phyloP scores from a whole-genome alignment of 2,797 vertebrate genomes.

The Sebastes itinus region DNA sequence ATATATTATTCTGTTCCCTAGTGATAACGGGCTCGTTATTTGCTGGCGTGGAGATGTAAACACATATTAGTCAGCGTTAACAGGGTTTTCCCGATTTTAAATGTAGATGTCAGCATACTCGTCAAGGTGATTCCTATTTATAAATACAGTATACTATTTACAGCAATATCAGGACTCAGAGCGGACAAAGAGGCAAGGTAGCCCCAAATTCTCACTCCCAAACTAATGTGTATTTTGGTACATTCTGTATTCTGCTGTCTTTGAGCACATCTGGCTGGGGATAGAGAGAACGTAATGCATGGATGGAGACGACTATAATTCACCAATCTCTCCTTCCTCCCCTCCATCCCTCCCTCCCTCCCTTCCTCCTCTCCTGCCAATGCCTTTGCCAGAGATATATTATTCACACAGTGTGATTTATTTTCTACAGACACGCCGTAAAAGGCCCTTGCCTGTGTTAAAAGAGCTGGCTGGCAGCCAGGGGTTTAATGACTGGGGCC shows the following conservation, averaged over 20 bases:
- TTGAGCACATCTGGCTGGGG: slow-evolving; percentile 83
- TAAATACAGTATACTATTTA: slow-evolving; percentile 6
- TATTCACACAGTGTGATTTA: slow-evolving; percentile 99
- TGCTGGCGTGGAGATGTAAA: slow-evolving; percentile 5
- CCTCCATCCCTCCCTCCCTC: slow-evolving; percentile 67
- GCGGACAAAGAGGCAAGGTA: slow-evolving; percentile 49
- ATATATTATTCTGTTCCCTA: slow-evolving; percentile 12
- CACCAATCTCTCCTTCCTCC: slow-evolving; percentile 83
- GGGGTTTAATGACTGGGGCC: slow-evolving; percentile 99
- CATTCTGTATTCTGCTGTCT: slow-evolving; percentile 78
- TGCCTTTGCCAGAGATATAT: slow-evolving; percentile 92
- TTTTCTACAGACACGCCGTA: slow-evolving; percentile 98
- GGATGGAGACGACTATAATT: slow-evolving; percentile 87
- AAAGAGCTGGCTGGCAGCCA: slow-evolving; percentile 97
- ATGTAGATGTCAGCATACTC: slow-evolving; percentile 5
- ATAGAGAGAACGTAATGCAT: slow-evolving; percentile 82
- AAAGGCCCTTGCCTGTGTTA: slow-evolving; percentile 96
- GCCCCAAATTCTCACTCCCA: slow-evolving; percentile 33
- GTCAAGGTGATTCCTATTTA: slow-evolving; percentile 37
- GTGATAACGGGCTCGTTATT: slow-evolving; percentile 34
- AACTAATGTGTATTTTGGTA: slow-evolving; percentile 73
- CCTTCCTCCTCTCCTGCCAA: slow-evolving; percentile 80
- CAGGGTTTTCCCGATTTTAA: slow-evolving; percentile 27
- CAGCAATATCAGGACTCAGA: slow-evolving; percentile 18
- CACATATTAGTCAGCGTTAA: slow-evolving; percentile 23